Conservation (phyloP, 2,797 vertebrate genomes). For the Odontamblyopus lacepedii region DNA sequence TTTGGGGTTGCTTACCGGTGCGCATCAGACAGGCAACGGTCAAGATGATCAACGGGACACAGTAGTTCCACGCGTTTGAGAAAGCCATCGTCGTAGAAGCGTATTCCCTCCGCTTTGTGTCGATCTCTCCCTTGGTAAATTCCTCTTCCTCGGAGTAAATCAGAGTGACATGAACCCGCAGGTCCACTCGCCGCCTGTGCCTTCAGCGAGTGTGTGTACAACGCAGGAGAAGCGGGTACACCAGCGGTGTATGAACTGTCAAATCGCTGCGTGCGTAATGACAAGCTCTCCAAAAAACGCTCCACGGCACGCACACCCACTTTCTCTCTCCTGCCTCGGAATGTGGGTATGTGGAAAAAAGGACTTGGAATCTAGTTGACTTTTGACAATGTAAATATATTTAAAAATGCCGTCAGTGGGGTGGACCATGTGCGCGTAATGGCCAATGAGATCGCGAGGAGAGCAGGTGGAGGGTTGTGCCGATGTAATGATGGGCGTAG, state of each 20-base stretch:
- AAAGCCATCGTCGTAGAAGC: constrained; percentile 69
- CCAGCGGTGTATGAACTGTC: constrained; percentile 32
- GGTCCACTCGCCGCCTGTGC: constrained; percentile 67
- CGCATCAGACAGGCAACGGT: constrained; percentile 61
- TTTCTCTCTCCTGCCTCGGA: constrained; percentile 25
- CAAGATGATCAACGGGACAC: constrained; percentile 69
- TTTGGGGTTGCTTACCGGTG: constrained; percentile 71
- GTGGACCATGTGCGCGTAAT: constrained; percentile 43
- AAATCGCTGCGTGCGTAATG: constrained; percentile 35
- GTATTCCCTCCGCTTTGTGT: constrained; percentile 52
- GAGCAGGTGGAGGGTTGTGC: constrained; percentile 57
- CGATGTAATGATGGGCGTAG: constrained; percentile 35
- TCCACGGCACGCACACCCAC: constrained; percentile 39
- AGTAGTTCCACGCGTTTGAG: constrained; percentile 75
- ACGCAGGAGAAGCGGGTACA: constrained; percentile 23
- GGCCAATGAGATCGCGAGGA: constrained; percentile 57
- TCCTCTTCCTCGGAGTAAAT: constrained; percentile 68
- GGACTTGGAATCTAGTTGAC: constrained; percentile 62
- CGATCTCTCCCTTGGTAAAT: constrained; percentile 49
- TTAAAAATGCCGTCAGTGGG: constrained; percentile 52
- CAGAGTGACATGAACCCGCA: constrained; percentile 71
- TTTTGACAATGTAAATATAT: constrained; percentile 75
- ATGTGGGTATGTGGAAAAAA: constrained; percentile 23
- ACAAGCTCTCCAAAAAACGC: constrained; percentile 39
- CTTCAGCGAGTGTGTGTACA: constrained; percentile 38